phyloP scores from a whole-genome alignment of 2,888 invertebrate genomes.

The Tenthredo mesomela region DNA sequence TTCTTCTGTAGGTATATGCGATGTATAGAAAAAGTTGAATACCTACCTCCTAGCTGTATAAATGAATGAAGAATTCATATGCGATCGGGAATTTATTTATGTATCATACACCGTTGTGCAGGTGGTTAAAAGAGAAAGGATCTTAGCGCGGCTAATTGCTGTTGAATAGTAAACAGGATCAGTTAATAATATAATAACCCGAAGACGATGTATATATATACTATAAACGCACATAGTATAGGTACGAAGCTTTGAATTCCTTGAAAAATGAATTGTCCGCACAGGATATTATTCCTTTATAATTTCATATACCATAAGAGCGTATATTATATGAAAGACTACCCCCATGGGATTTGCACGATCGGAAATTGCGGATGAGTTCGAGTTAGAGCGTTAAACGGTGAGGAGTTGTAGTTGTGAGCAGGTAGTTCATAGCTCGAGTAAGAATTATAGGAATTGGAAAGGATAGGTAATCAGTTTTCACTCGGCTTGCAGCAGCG shows the following conservation, averaged over 20 bases:
- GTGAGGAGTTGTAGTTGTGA: neutral
- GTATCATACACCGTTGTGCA: conserved; percentile 15
- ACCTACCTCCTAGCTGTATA: no score
- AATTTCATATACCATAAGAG: conserved; percentile 43
- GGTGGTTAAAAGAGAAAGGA: conserved; percentile 37
- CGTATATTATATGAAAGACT: neutral
- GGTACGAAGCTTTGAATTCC: neutral
- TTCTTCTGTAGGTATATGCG: neutral
- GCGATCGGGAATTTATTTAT: neutral
- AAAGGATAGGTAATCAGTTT: conserved; percentile 59
- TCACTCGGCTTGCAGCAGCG: conserved; percentile 54
- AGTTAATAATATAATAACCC: conserved; percentile 31
- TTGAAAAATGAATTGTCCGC: neutral
- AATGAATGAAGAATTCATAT: neutral
- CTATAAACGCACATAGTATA: no score
- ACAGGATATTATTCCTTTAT: conserved; percentile 55
- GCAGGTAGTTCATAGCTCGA: neutral
- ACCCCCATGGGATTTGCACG: neutral
- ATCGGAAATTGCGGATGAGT: neutral
- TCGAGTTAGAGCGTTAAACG: conserved; percentile 23
- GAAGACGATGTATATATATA: neutral
- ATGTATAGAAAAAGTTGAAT: no score
- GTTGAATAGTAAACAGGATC: conserved; percentile 32
- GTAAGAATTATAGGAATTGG: conserved; percentile 49
- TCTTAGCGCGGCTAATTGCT: conserved; percentile 38